Base-by-base conservation (phyloP, 2,113 vertebrate species). In the Poeciliopsis occidentalis region DNA sequence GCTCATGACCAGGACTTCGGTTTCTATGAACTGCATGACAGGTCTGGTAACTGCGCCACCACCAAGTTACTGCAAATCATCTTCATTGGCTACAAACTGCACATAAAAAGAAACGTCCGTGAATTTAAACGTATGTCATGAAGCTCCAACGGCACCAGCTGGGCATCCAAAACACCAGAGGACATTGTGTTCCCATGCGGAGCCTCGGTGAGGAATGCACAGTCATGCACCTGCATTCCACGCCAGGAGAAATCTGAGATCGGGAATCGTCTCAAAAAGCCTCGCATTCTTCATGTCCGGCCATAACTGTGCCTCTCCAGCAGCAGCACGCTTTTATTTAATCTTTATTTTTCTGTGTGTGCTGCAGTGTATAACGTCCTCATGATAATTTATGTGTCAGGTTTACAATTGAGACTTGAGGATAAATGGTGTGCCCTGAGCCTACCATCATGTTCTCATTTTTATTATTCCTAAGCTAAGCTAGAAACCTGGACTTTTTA, bases 171-270 rank as follows among this genome's bases (percentile, higher is more conserved):
- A 64, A 86, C 86, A 88, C 64, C 77, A 72, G 82, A n/a, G 85
- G 88, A 86, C 86, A 73, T 73, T 80, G 88, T 91, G 91, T 89
- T 81, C 87, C 81, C 57, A 26, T 30, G 73, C 75, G 72, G 83
- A 79, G 83, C 74, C 75, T 81, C 62, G 6, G 69, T 80, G 81
- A 64, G 87, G 88, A 90, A 84, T 88, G 87, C 31, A 0, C 1
- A 26, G 47, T 64, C 72, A 1, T 91, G 90, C 88, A 93, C 93
- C 92, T 94, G 92, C 90, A 90, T 93, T 91, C 85, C 82, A 64
- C 79, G 29, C 3, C 13, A 6, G 19, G 8, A 65, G 19, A 72
- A 44, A 71, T 65, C 32, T 26, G 70, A 78, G 79, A 73, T 71
- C 19, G 26, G 12, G 34, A 75, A 67, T 77, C 29, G 8, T 17